Evolutionary conservation across 1,140 invertebrate species (phyloP), one percentile per base, ranked within the genome.

Genomic region (Cyclargus thomasi): DNA sequence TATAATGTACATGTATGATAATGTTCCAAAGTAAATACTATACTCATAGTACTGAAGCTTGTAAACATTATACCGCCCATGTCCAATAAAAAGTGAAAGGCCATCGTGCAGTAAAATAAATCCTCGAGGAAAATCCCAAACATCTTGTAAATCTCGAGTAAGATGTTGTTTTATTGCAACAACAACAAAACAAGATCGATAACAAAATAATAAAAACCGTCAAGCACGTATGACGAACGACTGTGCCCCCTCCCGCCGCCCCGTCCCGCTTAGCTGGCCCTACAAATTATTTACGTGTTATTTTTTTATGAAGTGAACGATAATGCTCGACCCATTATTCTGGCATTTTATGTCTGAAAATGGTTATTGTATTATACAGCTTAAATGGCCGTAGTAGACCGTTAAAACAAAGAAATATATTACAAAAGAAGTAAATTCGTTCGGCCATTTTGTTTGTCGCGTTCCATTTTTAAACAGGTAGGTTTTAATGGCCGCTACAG

Each of bases 151-250:
- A 47, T 47, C 14, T 47, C 11, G 39, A 16, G 14, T 11, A 47
- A 16, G 39, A 47, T 47, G 39, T 47, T 47, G 39, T 47, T 47
- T 47, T 47, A 47, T 47, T 47, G 10, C 55, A 59, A 20, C 55
- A 20, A 20, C 55, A 20, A 59, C 55, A 59, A 20, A 66, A 57
- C 68, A 62, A 62, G 39, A 11, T 63, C 63, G 67, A 70, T 67
- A 70, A 67, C 66, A 70, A 64, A 62, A 70, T 63, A 70, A 70
- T 70, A 70, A 67, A 70, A 55, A 67, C 66, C 20, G 36, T 67
- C 22, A 65, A 67, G 53, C 53, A 21, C 64, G 68, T 66, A 64
- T 70, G 65, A 67, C 69, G 66, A 64, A 68, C 63, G 63, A 53
- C 23, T 17, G 35, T 39, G 14, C 39, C n/a, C 22, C 36, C 39